Conservation (phyloP, 2,888 invertebrate genomes). For the Platynereis dumerilii region DNA sequence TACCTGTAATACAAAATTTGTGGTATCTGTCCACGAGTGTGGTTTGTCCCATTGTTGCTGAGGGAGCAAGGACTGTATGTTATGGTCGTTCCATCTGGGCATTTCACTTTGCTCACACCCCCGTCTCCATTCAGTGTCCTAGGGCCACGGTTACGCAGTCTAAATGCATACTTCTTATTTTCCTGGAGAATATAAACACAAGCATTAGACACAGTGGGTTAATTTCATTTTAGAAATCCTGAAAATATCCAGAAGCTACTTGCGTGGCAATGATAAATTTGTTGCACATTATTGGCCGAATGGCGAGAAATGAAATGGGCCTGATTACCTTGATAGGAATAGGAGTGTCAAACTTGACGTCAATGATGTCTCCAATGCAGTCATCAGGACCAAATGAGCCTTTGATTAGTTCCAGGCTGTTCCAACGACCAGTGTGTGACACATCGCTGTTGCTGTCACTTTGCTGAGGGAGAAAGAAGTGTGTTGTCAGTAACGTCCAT, state of each 20-base stretch:
- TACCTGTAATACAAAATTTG: conserved; percentile 87
- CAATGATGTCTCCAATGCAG: conserved; percentile 81
- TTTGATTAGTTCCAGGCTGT: conserved; percentile 81
- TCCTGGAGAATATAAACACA: no score
- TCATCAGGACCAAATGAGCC: conserved; percentile 86
- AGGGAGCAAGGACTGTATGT: conserved; percentile 89
- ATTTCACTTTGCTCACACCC: conserved; percentile 85
- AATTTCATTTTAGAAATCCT: no score
- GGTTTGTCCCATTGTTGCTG: conserved; percentile 95
- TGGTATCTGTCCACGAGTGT: conserved; percentile 93
- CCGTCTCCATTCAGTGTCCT: conserved; percentile 94
- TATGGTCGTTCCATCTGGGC: conserved; percentile 91
- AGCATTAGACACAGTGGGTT: no score
- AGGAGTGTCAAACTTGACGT: conserved; percentile 88
- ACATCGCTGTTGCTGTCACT: conserved; percentile 51
- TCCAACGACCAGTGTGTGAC: conserved; percentile 72
- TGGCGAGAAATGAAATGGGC: no score
- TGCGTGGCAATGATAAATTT: no score
- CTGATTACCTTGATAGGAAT: conserved; percentile 80
- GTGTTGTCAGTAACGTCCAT: no score
- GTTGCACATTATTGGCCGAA: no score
- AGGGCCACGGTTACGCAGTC: conserved; percentile 87
- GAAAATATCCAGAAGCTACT: no score
- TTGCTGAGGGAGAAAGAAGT: conserved; percentile 32
- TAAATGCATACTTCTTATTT: conserved; percentile 85